Conservation (phyloP, 1,140 invertebrate genomes). For the Cyclina sinensis region DNA sequence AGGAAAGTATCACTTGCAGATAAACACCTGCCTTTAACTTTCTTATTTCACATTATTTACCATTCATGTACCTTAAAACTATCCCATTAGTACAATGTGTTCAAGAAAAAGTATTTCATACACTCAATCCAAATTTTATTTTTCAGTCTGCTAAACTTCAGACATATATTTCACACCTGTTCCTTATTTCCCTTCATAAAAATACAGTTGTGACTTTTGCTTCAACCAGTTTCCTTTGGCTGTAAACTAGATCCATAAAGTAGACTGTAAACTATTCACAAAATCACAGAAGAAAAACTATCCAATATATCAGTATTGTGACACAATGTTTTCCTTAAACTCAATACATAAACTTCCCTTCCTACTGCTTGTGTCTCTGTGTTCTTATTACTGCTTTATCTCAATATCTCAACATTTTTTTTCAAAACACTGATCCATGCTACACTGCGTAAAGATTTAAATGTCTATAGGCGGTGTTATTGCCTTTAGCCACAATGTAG, state of each 20-base stretch:
- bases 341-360: conserved; percentile 35
- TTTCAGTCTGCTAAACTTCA: not conserved
- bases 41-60: no score
- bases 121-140: not conserved
- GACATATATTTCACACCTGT: not conserved
- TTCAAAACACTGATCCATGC: conserved; percentile 27
- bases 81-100: no score
- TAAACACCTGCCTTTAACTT: not conserved
- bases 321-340: conserved; percentile 39
- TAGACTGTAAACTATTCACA: conserved; percentile 7
- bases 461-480: conserved; percentile 49
- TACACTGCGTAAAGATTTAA: conserved; percentile 56
- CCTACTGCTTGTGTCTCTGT: not conserved
- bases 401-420: conserved; percentile 43
- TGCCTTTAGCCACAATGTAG: conserved; percentile 46
- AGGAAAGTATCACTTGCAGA: not conserved
- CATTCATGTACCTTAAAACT: no score
- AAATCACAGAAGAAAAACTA: not conserved
- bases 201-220: not conserved
- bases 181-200: no score
- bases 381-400: conserved; percentile 31
- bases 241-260: not conserved
- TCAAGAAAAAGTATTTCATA: not conserved
- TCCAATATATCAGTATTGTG: conserved; percentile 17
- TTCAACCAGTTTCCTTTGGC: not conserved